Evolutionary conservation across 2,113 vertebrate genomes (phyloP).

Genomic region (Triplophysa dalaica): DNA sequence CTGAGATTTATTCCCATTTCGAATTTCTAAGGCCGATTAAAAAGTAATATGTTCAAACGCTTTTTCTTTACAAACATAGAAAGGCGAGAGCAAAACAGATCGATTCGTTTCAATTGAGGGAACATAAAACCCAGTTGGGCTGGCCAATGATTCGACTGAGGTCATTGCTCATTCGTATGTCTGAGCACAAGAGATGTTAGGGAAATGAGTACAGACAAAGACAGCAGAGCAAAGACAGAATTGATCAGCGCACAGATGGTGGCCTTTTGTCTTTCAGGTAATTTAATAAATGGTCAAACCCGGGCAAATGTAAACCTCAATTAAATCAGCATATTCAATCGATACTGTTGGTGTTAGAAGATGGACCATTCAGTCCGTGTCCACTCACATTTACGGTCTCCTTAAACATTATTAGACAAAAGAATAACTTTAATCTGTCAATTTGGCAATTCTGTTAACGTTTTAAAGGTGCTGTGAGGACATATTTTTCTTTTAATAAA

Average conservation of each 20-base stretch:
- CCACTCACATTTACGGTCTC: constrained; percentile 14
- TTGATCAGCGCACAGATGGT: constrained; percentile 48
- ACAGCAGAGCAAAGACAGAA: constrained; percentile 30
- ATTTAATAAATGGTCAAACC: constrained; percentile 48
- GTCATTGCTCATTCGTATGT: constrained; percentile 47
- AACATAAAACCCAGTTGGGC: constrained; percentile 26
- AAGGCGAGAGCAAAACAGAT: constrained; percentile 26
- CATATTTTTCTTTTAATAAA: constrained; percentile 11
- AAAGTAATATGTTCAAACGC: not conserved
- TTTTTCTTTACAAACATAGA: not conserved
- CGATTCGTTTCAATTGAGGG: constrained; percentile 43
- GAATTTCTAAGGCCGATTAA: not conserved
- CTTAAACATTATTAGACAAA: not conserved
- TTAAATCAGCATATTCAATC: constrained; percentile 56
- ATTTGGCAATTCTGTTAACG: no score
- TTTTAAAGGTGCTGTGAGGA: not conserved
- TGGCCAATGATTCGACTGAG: constrained; percentile 3
- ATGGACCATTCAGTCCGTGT: constrained; percentile 21
- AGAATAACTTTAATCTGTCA: not conserved
- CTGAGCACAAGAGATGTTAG: constrained; percentile 34
- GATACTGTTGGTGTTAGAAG: constrained; percentile 34
- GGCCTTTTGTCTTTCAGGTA: constrained; percentile 46
- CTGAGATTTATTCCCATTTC: constrained; percentile 3
- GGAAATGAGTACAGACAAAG: constrained; percentile 42
- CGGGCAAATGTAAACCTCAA: constrained; percentile 21